Percentiles rank a stretch among this genome's conserved stretches.
These are phyloP conservation scores for Zeus faber DNA, from an alignment of 2,113 vertebrate species.

Conservation along the genomic window DNA sequence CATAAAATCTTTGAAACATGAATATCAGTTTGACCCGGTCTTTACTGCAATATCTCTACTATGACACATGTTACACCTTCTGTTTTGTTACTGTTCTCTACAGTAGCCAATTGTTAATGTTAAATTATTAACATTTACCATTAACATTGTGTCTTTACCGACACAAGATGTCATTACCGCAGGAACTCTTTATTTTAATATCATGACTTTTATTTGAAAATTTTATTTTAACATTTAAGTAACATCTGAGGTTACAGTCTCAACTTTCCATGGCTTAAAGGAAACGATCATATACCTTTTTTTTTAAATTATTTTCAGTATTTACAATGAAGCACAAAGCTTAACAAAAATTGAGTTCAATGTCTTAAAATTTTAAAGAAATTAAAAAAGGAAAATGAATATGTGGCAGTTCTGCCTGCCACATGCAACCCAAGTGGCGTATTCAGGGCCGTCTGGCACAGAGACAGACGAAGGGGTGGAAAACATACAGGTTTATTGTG, in stretches of 20 bases:
- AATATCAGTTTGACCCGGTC: not conserved
- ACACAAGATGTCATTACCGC: not conserved
- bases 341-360: not conserved
- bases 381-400: not conserved
- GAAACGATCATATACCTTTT: not conserved
- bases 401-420: no score
- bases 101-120: not conserved
- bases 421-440: no score
- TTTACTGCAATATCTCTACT: not conserved
- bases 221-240: not conserved
- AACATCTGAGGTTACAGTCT: not conserved
- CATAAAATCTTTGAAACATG: conserved; percentile 1
- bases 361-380: not conserved
- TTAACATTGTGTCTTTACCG: not conserved
- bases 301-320: not conserved
- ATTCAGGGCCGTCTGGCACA: no score
- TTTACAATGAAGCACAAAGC: not conserved
- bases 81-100: conserved; percentile 1
- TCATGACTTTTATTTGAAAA: no score
- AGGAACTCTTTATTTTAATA: no score
- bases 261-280: not conserved
- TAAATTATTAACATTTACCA: not conserved
- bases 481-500: no score
- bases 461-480: no score
- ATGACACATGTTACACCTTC: not conserved